Conservation (phyloP, 2,888 invertebrate species). For the Osedax fenrisi region DNA sequence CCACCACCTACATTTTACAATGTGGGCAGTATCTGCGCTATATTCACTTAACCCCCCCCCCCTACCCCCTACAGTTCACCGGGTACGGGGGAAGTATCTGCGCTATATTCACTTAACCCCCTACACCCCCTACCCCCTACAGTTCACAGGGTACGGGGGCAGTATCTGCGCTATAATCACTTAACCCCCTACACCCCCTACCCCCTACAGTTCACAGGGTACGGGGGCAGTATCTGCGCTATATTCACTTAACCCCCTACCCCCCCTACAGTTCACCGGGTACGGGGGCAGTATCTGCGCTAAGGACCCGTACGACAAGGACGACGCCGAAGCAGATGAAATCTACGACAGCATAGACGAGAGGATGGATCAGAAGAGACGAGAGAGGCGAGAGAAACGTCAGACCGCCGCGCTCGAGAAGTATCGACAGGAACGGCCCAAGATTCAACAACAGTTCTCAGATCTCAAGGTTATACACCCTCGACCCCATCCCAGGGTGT, state of each 20-base stretch:
- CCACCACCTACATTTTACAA: neutral
- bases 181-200: too few relatives aligned
- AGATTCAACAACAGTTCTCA: conserved; percentile 97
- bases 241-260: too few relatives aligned
- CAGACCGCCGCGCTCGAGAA: conserved; percentile 69
- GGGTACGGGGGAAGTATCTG: too few relatives aligned
- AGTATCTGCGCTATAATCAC: too few relatives aligned
- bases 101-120: too few relatives aligned
- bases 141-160: neutral
- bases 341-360: conserved; percentile 97
- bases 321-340: conserved; percentile 97
- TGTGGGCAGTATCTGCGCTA: neutral
- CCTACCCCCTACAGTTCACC: too few relatives aligned
- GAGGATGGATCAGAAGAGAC: conserved; percentile 94
- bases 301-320: conserved; percentile 99
- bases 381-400: conserved; percentile 70
- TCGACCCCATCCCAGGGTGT: too few relatives aligned
- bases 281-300: conserved; percentile 97
- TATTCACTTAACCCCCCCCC: too few relatives aligned
- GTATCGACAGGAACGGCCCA: conserved; percentile 92
- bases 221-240: neutral
- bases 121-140: too few relatives aligned
- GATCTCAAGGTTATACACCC: conserved; percentile 65
- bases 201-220: neutral
- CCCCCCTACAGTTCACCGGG: conserved; percentile 65